phyloP scores from a whole-genome alignment of 2,888 invertebrate species.

The Acrocera orbiculus region DNA sequence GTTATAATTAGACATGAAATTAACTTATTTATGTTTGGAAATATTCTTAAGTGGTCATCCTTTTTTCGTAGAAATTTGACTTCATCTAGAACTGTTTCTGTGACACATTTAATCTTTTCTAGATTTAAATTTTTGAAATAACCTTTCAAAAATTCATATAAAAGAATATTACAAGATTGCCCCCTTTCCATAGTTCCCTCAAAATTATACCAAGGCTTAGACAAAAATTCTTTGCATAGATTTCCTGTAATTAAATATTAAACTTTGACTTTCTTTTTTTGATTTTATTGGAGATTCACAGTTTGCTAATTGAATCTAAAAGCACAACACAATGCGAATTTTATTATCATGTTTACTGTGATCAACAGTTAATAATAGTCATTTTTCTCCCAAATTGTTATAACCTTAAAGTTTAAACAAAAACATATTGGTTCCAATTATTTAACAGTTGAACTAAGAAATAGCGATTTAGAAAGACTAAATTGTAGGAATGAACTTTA shows the following conservation, averaged over 20 bases:
- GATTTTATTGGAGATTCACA: too few relatives aligned
- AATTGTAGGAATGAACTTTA: too few relatives aligned
- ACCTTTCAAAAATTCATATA: conserved; percentile 45
- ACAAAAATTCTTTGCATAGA: conserved; percentile 39
- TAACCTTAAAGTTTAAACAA: too few relatives aligned
- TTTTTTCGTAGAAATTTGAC: conserved; percentile 36
- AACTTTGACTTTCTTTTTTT: neutral
- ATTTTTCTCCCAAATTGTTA: too few relatives aligned
- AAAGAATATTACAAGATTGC: conserved; percentile 40
- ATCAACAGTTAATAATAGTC: too few relatives aligned
- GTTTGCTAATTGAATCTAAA: too few relatives aligned
- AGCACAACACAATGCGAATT: too few relatives aligned
- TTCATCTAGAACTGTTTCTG: conserved; percentile 39
- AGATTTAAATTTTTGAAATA: conserved; percentile 43
- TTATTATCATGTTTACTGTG: too few relatives aligned
- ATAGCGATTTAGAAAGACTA: too few relatives aligned
- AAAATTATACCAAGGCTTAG: conserved; percentile 47
- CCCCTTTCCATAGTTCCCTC: conserved; percentile 48
- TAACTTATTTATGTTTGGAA: conserved; percentile 46
- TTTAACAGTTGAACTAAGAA: too few relatives aligned
- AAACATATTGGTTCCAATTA: too few relatives aligned
- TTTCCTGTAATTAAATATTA: conserved; percentile 18
- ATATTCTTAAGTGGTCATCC: conserved; percentile 38
- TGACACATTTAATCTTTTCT: conserved; percentile 38
- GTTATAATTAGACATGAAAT: neutral